Evolutionary conservation across 2,113 vertebrate species (phyloP).

Genomic region (Penelope pileata): DNA sequence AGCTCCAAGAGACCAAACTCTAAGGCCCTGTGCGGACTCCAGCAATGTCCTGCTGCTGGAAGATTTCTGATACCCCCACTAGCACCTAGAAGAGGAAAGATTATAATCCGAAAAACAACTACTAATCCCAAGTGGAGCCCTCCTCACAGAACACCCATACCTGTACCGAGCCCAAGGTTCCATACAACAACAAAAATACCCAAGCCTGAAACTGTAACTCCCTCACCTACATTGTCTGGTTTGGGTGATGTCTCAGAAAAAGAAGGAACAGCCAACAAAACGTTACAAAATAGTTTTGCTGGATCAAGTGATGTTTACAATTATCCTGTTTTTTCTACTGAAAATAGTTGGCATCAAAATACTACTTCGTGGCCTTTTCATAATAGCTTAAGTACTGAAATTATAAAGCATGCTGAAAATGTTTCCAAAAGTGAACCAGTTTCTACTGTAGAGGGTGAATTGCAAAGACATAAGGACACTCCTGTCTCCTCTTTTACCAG

Average conservation of each 20-base stretch:
- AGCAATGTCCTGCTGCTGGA: constrained; percentile 83
- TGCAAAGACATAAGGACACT: not conserved
- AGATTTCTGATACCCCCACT: constrained; percentile 48
- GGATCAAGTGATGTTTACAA: constrained; percentile 1
- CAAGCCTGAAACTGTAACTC: constrained; percentile 23
- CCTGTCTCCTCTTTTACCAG: not conserved
- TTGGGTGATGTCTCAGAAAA: not conserved
- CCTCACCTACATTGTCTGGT: not conserved
- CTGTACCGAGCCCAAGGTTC: not conserved
- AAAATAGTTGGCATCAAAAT: constrained; percentile 32
- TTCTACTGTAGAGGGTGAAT: not conserved
- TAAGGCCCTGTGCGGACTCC: constrained; percentile 89
- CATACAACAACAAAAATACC: constrained; percentile 25
- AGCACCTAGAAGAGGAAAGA: constrained; percentile 59
- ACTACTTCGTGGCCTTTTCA: constrained; percentile 1
- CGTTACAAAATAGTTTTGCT: constrained; percentile 29
- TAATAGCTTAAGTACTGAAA: not conserved
- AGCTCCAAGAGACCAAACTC: constrained; percentile 86
- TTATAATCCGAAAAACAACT: constrained; percentile 48
- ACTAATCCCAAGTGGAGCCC: constrained; percentile 9
- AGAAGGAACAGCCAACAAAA: not conserved
- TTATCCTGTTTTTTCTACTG: constrained; percentile 4
- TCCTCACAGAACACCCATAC: not conserved
- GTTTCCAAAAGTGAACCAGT: not conserved
- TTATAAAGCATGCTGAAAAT: not conserved